These are phyloP conservation scores for Onychomys torridus DNA, from an alignment of 2,797 vertebrate species.

Conservation along the genomic window DNA sequence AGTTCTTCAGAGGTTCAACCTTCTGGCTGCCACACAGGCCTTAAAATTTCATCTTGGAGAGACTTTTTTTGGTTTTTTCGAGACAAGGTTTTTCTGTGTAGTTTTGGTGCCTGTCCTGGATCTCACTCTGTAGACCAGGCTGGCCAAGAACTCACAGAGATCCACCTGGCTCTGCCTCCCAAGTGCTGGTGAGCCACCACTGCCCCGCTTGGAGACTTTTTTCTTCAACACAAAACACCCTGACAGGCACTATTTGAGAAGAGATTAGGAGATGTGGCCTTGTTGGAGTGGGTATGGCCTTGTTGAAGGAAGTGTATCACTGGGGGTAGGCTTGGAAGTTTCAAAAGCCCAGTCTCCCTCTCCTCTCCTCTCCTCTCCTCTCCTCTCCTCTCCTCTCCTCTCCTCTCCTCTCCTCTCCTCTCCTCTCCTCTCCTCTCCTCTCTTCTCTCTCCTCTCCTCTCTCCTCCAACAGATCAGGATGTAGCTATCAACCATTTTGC, in stretches of 20 bases:
- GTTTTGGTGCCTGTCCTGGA: too few relatives aligned
- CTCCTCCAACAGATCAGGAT: neutral
- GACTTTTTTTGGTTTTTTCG: too few relatives aligned
- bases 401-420: too few relatives aligned
- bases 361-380: neutral
- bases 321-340: neutral
- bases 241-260: neutral
- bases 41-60: neutral
- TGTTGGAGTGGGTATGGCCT: neutral
- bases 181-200: too few relatives aligned
- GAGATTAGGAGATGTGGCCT: neutral
- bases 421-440: too few relatives aligned
- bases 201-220: neutral
- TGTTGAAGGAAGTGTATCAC: neutral
- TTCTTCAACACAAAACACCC: neutral
- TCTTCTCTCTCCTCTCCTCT: neutral
- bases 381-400: too few relatives aligned
- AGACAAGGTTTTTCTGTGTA: too few relatives aligned
- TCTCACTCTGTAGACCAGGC: too few relatives aligned
- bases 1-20: neutral
- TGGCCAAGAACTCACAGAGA: too few relatives aligned
- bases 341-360: neutral
- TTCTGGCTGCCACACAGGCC: neutral
- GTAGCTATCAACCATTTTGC: neutral
- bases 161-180: too few relatives aligned